A percentile compares a stretch with the other conserved stretches of the same genome.
phyloP scores from a whole-genome alignment of 1,140 invertebrate genomes.

The Drosophila carrolli region DNA sequence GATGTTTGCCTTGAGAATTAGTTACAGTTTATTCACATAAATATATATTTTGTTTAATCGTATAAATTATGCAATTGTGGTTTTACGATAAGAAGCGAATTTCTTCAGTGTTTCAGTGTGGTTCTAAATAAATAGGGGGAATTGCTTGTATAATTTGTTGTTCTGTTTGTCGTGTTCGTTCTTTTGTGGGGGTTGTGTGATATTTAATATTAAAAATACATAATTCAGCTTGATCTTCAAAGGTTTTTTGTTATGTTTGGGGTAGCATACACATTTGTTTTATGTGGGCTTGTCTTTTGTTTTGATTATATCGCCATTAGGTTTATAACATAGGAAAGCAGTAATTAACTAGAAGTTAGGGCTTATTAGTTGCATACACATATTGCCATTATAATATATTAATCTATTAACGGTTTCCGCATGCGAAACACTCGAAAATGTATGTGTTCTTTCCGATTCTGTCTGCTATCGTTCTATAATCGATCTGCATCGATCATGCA shows the following conservation, averaged over 20 bases:
- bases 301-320: constrained; percentile 81
- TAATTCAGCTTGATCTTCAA: constrained; percentile 53
- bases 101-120: constrained; percentile 59
- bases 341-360: constrained; percentile 74
- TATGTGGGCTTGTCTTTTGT: constrained; percentile 58
- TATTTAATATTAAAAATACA: constrained; percentile 77
- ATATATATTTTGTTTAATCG: constrained; percentile 69
- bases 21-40: constrained; percentile 83
- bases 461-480: constrained; percentile 12
- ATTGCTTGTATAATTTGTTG: constrained; percentile 60
- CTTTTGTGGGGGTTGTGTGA: constrained; percentile 41
- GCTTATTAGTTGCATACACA: constrained; percentile 60
- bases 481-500: constrained; percentile 63
- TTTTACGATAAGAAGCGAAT: constrained; percentile 71
- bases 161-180: constrained; percentile 44
- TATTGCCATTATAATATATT: constrained; percentile 60
- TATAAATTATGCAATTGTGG: constrained; percentile 62
- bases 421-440: constrained; percentile 50
- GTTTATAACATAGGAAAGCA: constrained; percentile 77
- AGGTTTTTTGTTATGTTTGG: constrained; percentile 31
- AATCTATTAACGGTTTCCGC: constrained; percentile 67
- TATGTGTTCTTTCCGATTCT: constrained; percentile 12
- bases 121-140: constrained; percentile 77
- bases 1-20: constrained; percentile 77
- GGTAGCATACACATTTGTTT: constrained; percentile 51